These are phyloP conservation scores for Aurelia sp. DNA, from an alignment of 30 jellyfish, hydroid and myxozoan genomes.

Conservation along the genomic window DNA sequence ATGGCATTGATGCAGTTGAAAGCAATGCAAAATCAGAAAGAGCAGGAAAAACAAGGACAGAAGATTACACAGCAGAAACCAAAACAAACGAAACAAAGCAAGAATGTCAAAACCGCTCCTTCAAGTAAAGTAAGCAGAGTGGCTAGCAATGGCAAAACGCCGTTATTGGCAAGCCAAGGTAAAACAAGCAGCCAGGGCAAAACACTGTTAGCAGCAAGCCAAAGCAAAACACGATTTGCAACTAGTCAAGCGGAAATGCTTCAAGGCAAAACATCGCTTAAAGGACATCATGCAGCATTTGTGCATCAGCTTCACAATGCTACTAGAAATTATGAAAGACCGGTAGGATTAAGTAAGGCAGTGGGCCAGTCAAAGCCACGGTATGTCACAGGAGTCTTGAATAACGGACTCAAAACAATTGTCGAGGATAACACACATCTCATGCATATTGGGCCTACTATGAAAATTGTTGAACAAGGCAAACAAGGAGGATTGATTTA, in stretches of 20 bases:
- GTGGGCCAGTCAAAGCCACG: slow-evolving; percentile 1
- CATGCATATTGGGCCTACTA: slow-evolving; percentile 69
- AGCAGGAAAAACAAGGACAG: slow-evolving; percentile 22
- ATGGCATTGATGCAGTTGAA: slow-evolving; percentile 58
- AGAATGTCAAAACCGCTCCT: slow-evolving; percentile 4
- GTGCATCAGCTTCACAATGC: background rate
- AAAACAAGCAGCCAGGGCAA: background rate
- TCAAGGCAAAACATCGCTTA: no score
- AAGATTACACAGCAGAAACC: slow-evolving; percentile 15
- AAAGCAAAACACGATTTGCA: background rate
- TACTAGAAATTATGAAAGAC: background rate
- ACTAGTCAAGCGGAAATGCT: background rate
- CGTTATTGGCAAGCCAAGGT: background rate
- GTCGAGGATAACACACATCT: slow-evolving; percentile 27
- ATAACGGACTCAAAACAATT: slow-evolving; percentile 45
- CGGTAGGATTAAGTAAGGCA: background rate
- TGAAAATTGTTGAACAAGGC: slow-evolving; percentile 46
- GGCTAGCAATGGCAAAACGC: background rate
- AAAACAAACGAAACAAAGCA: background rate
- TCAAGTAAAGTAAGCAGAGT: background rate
- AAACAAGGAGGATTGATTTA: slow-evolving; percentile 57
- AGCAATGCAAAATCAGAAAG: slow-evolving; percentile 49
- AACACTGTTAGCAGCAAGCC: background rate
- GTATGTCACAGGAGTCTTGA: slow-evolving; percentile 14
- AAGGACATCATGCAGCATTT: background rate